A percentile compares a stretch with the other conserved stretches of the same genome.
These are phyloP conservation scores for Trachymyrmex septentrionalis DNA, from an alignment of 1,140 invertebrate genomes.

Conservation along the genomic window DNA sequence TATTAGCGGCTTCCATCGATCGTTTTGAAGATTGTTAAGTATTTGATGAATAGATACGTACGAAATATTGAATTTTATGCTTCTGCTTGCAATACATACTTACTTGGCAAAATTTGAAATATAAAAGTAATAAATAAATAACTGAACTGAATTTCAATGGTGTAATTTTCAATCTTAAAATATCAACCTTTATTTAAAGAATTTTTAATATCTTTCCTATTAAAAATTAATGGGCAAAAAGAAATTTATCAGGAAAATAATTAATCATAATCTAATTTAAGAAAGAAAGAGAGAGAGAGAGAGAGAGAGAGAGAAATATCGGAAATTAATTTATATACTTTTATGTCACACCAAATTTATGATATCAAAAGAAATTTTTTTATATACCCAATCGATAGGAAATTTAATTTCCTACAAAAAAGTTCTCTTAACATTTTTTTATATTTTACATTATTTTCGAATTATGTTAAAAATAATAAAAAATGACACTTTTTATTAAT, in stretches of 20 bases:
- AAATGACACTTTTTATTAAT: too few relatives aligned
- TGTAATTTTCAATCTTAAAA: neutral
- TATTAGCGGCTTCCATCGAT: neutral
- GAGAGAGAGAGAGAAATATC: neutral
- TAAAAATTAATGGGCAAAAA: neutral
- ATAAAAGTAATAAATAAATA: constrained; percentile 39
- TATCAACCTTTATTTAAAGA: neutral
- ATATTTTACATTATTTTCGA: too few relatives aligned
- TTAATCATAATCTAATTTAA: neutral
- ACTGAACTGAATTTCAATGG: neutral
- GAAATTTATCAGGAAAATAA: neutral
- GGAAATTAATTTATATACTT: neutral
- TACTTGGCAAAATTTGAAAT: constrained; percentile 16
- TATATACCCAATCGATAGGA: too few relatives aligned
- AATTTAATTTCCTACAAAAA: too few relatives aligned
- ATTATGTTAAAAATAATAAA: too few relatives aligned
- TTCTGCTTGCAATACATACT: constrained; percentile 15
- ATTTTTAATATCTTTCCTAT: neutral
- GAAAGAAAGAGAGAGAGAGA: too few relatives aligned
- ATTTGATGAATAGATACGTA: neutral
- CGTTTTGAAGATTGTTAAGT: neutral
- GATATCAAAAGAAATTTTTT: too few relatives aligned
- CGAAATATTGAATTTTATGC: constrained; percentile 25
- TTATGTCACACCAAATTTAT: neutral
- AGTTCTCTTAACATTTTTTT: too few relatives aligned